A percentile compares a stretch with the other conserved stretches of the same genome.
Evolutionary conservation across 2,113 vertebrate genomes (phyloP).

Genomic region (Sclerurus mexicanus): DNA sequence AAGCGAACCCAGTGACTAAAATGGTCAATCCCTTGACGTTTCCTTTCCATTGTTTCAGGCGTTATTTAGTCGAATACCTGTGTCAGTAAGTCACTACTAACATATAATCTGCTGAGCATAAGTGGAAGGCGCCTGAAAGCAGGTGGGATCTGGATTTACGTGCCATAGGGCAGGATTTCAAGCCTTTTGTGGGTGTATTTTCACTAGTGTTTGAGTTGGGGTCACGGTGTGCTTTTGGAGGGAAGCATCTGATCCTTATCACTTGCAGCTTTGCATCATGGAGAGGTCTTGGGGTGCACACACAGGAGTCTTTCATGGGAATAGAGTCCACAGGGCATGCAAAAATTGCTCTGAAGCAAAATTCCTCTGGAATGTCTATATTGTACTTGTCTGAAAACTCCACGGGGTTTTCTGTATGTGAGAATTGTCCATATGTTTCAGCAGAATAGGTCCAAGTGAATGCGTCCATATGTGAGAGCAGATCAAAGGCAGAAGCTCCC

Average conservation of each 20-base stretch:
- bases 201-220: too few species aligned
- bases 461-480: rapidly evolving
- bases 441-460: not conserved
- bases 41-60: not conserved
- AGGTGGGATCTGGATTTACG: not conserved
- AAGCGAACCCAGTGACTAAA: not conserved
- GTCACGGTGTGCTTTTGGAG: not conserved
- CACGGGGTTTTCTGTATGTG: not conserved
- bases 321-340: not conserved
- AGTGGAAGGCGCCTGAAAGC: not conserved
- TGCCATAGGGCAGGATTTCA: not conserved
- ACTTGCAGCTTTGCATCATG: not conserved
- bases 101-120: not conserved
- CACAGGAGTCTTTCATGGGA: not conserved
- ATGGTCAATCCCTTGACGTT: not conserved
- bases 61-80: not conserved
- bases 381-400: not conserved
- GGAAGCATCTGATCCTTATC: not conserved
- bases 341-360: not conserved
- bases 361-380: not conserved
- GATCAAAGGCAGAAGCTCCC: not conserved
- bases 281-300: not conserved
- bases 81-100: not conserved
- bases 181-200: not conserved
- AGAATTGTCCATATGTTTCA: not conserved